Conservation (phyloP, 2,113 vertebrate species). For the Proteles cristata region DNA sequence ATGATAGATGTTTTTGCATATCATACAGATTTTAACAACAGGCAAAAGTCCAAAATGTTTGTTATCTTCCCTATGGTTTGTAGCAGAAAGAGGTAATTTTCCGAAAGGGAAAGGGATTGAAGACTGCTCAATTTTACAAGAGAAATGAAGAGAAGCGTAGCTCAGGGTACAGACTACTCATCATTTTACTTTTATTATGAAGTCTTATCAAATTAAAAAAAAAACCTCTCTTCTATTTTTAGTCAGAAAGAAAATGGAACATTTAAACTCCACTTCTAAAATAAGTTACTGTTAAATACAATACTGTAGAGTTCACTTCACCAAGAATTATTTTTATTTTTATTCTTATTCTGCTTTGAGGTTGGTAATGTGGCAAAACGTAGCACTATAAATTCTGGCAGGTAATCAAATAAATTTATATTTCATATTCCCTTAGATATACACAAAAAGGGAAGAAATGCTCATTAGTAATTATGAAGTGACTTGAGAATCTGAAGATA, state of each 20-base stretch:
- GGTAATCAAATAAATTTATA: background rate
- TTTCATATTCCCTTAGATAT: constrained; percentile 10
- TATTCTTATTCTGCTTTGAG: constrained; percentile 39
- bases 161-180: background rate
- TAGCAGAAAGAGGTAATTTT: background rate
- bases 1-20: background rate
- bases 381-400: background rate
- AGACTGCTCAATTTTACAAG: background rate
- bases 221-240: background rate
- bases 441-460: background rate
- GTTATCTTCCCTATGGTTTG: background rate
- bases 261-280: constrained; percentile 25
- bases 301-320: background rate
- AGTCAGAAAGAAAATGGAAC: constrained; percentile 12
- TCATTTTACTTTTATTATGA: background rate
- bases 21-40: background rate
- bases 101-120: background rate
- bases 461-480: background rate
- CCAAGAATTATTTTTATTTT: constrained; percentile 28
- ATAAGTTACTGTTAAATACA: background rate
- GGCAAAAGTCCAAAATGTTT: background rate
- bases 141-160: background rate
- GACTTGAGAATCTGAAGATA: constrained; percentile 17
- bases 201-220: background rate
- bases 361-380: constrained; percentile 26